phyloP scores from a whole-genome alignment of 2,113 vertebrate species.

The Struthio camelus region DNA sequence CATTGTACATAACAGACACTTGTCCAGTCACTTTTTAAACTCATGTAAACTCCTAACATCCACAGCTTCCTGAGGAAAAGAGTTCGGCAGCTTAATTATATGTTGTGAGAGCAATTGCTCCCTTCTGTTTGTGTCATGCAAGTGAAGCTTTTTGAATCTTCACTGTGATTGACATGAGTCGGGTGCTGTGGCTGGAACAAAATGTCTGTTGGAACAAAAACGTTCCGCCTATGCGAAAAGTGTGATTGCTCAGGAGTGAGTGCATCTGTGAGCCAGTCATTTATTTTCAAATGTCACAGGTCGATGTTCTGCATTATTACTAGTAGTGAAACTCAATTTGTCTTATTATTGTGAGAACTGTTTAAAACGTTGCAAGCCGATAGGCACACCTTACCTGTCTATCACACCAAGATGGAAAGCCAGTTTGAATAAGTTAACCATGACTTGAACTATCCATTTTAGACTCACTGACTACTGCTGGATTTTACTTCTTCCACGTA shows the following conservation, averaged over 20 bases:
- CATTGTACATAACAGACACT: not conserved
- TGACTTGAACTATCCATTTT: slow-evolving; percentile 21
- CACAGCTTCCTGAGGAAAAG: not conserved
- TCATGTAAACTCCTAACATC: not conserved
- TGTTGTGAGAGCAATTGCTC: not conserved
- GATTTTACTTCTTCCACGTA: slow-evolving; percentile 4
- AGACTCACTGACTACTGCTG: not conserved
- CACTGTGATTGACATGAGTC: slow-evolving; percentile 28
- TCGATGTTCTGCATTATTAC: slow-evolving; percentile 55
- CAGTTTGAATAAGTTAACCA: slow-evolving; percentile 60
- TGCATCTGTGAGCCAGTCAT: not conserved
- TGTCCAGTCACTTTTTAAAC: not conserved
- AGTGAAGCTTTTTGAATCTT: slow-evolving; percentile 21
- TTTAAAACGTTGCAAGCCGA: not conserved
- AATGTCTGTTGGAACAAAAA: slow-evolving; percentile 45
- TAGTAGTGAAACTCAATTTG: slow-evolving; percentile 31
- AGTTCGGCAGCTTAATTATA: not conserved
- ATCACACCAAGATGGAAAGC: slow-evolving; percentile 31
- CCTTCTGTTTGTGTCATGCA: not conserved
- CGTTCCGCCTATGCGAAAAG: slow-evolving; percentile 32
- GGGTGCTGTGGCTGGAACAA: slow-evolving; percentile 26
- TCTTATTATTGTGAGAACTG: not conserved
- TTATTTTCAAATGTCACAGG: slow-evolving; percentile 59
- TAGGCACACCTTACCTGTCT: slow-evolving; percentile 28
- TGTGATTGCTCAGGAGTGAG: not conserved